A percentile compares a stretch with the other conserved stretches of the same genome.
These are phyloP conservation scores for Eustalomyia histrio DNA, from an alignment of 2,888 invertebrate genomes.

Conservation along the genomic window DNA sequence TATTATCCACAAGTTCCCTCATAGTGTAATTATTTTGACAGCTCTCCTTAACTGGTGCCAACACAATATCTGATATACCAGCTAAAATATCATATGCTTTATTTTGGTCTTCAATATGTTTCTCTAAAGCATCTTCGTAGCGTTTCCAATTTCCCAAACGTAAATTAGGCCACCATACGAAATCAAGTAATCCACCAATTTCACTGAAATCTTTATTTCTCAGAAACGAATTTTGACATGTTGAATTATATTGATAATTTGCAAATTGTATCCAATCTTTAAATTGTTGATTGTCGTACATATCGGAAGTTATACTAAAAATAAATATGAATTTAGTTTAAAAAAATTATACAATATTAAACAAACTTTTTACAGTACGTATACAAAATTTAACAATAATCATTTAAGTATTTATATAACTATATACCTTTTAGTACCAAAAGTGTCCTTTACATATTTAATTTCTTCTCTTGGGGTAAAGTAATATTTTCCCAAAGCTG, in stretches of 20 bases:
- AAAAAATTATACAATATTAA: too few relatives aligned
- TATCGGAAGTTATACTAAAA: background rate
- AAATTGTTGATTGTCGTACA: slow-evolving; percentile 7
- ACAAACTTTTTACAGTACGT: too few relatives aligned
- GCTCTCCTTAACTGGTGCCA: slow-evolving; percentile 1
- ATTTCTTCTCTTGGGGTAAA: background rate
- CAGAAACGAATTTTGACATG: slow-evolving; percentile 7
- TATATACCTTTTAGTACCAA: background rate
- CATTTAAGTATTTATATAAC: too few relatives aligned
- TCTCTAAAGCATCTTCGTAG: slow-evolving; percentile 36
- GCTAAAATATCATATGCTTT: slow-evolving; percentile 41
- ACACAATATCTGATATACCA: slow-evolving; percentile 33
- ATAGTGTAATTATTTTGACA: slow-evolving; percentile 29
- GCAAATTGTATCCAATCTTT: slow-evolving; percentile 34
- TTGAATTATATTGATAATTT: slow-evolving; percentile 27
- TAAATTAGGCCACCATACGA: slow-evolving; percentile 58
- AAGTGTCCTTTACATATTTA: background rate
- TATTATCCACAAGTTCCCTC: background rate
- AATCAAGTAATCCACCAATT: slow-evolving; percentile 48
- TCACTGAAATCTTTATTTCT: background rate
- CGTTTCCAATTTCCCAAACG: slow-evolving; percentile 60
- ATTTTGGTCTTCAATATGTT: slow-evolving; percentile 21
- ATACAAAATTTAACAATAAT: too few relatives aligned
- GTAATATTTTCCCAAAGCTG: background rate
- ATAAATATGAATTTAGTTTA: background rate